phyloP scores from a whole-genome alignment of 2,888 invertebrate species.

The Plusia festucae region DNA sequence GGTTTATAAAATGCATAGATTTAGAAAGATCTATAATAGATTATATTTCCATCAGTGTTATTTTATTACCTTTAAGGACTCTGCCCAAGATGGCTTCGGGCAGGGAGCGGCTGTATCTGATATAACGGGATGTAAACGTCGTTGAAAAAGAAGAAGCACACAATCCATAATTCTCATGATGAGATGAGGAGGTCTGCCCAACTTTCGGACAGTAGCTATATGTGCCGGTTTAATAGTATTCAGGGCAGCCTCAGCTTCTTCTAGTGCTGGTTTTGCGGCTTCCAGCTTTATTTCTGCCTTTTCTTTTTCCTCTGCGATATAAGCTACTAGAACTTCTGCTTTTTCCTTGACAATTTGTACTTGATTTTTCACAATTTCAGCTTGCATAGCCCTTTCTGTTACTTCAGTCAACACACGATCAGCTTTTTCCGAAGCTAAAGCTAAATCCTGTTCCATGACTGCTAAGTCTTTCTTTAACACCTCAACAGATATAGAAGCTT shows the following conservation, averaged over 20 bases:
- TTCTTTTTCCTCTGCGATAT: constrained; percentile 96
- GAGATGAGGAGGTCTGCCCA: constrained; percentile 98
- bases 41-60: no score
- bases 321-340: constrained; percentile 96
- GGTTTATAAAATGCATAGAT: no score
- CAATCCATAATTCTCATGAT: constrained; percentile 99
- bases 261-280: constrained; percentile 98
- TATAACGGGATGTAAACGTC: constrained; percentile 94
- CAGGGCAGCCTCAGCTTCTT: constrained; percentile 98
- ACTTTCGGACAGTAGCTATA: constrained; percentile 97
- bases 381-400: constrained; percentile 97
- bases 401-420: constrained; percentile 96
- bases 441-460: constrained; percentile 98
- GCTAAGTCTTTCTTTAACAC: constrained; percentile 97
- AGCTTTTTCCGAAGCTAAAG: constrained; percentile 97
- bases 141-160: constrained; percentile 97
- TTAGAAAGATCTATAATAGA: no score
- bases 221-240: constrained; percentile 99
- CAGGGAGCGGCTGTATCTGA: constrained; percentile 95
- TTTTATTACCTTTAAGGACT: constrained; percentile 94
- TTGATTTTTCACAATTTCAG: constrained; percentile 98
- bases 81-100: constrained; percentile 98
- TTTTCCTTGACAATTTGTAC: constrained; percentile 98
- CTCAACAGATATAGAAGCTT: constrained; percentile 98
- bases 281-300: constrained; percentile 97